Evolutionary conservation across 2,888 invertebrate species (phyloP).

Genomic region (Ischnura elegans): DNA sequence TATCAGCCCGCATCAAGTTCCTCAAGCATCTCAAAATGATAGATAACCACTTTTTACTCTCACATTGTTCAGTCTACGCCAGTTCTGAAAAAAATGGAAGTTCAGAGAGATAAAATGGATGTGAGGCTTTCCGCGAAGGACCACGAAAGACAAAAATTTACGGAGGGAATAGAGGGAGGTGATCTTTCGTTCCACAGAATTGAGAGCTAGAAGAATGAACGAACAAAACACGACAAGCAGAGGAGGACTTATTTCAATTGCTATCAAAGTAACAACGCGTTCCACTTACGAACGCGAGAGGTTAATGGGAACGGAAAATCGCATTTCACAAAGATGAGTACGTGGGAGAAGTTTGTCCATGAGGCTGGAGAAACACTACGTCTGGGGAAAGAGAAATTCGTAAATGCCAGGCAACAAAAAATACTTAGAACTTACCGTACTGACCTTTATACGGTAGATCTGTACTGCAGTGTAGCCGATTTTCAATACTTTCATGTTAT

Average conservation of each 20-base stretch:
- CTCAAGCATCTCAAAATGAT: neutral
- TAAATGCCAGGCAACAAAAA: neutral
- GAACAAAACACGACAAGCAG: too few relatives aligned
- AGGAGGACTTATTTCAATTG: neutral
- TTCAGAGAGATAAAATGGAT: neutral
- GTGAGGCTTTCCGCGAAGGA: too few relatives aligned
- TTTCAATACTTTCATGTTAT: too few relatives aligned
- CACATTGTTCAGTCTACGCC: too few relatives aligned
- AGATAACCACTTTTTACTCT: too few relatives aligned
- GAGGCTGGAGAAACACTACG: neutral
- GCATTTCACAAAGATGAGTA: too few relatives aligned
- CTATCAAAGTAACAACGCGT: neutral
- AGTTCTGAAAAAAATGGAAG: neutral
- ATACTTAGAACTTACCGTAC: neutral
- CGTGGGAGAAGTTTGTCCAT: too few relatives aligned
- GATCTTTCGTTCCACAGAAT: neutral
- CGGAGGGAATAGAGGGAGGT: too few relatives aligned
- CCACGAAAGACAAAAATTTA: too few relatives aligned
- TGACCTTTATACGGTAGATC: too few relatives aligned
- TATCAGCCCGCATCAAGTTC: neutral
- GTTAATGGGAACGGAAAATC: too few relatives aligned
- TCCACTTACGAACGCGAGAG: neutral
- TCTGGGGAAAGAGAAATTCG: neutral
- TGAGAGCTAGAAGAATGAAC: neutral
- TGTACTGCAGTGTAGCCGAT: too few relatives aligned